A percentile compares a stretch with the other conserved stretches of the same genome.
These are phyloP conservation scores for Chrysina gloriosa DNA, from an alignment of 2,888 invertebrate genomes.

Conservation along the genomic window DNA sequence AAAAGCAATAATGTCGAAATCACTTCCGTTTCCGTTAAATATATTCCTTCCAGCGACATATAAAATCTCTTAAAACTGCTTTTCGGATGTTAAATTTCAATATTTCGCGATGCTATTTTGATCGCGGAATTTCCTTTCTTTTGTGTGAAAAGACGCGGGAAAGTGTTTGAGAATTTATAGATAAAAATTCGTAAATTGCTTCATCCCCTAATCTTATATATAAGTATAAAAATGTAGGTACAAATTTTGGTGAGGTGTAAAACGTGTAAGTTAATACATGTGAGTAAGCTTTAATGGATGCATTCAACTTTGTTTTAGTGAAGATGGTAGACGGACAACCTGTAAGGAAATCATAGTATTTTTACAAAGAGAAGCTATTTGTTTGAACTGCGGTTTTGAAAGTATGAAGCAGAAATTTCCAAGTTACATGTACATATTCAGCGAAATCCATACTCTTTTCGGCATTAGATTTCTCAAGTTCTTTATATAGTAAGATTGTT, in stretches of 20 bases:
- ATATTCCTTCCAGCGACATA: constrained; percentile 19
- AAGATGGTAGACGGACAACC: constrained; percentile 1
- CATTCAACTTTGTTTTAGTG: neutral
- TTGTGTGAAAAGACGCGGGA: no score
- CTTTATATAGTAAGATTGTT: neutral
- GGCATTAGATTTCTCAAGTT: no score
- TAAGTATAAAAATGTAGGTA: neutral
- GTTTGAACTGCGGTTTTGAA: neutral
- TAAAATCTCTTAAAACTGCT: neutral
- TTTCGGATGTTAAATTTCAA: neutral
- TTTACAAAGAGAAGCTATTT: neutral
- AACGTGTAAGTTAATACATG: no score
- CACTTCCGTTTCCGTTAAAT: constrained; percentile 9
- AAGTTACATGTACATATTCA: no score
- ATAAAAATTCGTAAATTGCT: no score
- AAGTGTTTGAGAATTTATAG: no score
- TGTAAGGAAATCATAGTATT: neutral
- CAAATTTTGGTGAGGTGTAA: no score
- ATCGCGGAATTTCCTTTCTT: no score
- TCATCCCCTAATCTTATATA: neutral
- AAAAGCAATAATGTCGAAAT: constrained; percentile 26
- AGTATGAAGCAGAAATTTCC: constrained; percentile 13
- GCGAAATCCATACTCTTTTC: no score
- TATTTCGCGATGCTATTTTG: neutral
- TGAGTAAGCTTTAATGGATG: no score